These are phyloP conservation scores for Ictalurus furcatus DNA, from an alignment of 2,113 vertebrate genomes.

Conservation along the genomic window DNA sequence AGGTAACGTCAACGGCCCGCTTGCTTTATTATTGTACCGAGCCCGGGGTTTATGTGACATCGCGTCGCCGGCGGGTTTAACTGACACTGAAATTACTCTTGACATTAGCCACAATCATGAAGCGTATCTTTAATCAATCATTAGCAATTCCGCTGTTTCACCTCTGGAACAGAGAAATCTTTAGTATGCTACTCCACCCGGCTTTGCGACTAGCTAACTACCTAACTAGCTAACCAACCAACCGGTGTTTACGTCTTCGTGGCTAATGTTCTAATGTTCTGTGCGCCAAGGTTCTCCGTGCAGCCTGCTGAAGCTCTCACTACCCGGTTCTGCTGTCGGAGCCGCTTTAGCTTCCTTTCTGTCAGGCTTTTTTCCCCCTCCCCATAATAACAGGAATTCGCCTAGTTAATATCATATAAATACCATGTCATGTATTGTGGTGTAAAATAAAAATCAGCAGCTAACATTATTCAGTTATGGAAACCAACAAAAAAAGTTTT, in stretches of 20 bases:
- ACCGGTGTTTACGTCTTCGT: not conserved
- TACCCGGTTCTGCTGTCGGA: not conserved
- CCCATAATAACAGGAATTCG: not conserved
- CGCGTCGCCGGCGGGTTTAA: conserved; percentile 38
- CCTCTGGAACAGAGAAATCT: not conserved
- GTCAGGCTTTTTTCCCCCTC: not conserved
- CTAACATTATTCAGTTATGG: not conserved
- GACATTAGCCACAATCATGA: not conserved
- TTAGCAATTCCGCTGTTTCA: not conserved
- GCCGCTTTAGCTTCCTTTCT: not conserved
- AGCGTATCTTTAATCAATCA: no score
- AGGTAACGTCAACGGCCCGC: conserved; percentile 57
- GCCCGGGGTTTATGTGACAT: conserved; percentile 53
- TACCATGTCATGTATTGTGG: not conserved
- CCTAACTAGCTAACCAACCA: not conserved
- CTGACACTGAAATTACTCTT: not conserved
- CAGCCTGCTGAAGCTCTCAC: not conserved
- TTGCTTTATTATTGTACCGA: conserved; percentile 50
- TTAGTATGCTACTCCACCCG: not conserved
- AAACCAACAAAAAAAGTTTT: not conserved
- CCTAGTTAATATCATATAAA: not conserved
- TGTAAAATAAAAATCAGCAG: not conserved
- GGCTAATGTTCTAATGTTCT: not conserved
- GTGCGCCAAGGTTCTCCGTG: not conserved
- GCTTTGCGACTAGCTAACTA: not conserved